Base-by-base conservation (phyloP, 2,888 invertebrate species). In the Opisthograptis luteolata region DNA sequence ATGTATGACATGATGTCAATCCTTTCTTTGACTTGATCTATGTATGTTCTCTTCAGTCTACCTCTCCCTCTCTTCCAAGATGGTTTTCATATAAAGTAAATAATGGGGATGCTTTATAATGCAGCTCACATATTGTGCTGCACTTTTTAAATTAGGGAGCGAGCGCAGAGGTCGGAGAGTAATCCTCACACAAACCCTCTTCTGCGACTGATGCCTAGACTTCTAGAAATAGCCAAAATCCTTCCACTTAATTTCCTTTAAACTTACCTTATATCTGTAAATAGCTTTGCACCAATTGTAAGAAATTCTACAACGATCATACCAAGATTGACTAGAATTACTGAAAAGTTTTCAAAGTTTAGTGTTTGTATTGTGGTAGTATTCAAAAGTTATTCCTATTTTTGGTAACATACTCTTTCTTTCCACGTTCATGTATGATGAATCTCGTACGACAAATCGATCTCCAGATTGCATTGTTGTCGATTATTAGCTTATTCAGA, bases 221-320 rank as follows among this genome's bases (percentile, higher is more conserved):
- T n/a, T n/a, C n/a, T n/a, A 36, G 5, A 13, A 19, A 17, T 12
- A 14, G 14, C 2, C 22, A 17, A 10, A 4, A 20, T 3, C 19
- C 1, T 20, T 3, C 2, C n/a, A 8, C 7, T 5, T 19, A 17
- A 19, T 7, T 20, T 43, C 10, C 6, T 9, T 10, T 10, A 14
- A 4, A 28, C 13, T 60, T 62, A 69, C 69, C 64, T 66, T 72
- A 45, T 44, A 58, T 62, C 64, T 77, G 55, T 73, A 89, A 53
- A 77, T 73, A 35, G 86, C 89, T 55, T 73, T 73, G 54, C 76
- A 67, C 89, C 90, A 90, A 55, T 88, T 88, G 47, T 73, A 58
- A 43, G 87, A 85, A 50, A 84, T 71, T 60, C 83, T 74, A 58
- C 76, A 81, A 50, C 65, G 74, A 41, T 81, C 64, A 50, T 84